Conservation (phyloP, 1,140 invertebrate species). For the Caenorhabditis brenneri region DNA sequence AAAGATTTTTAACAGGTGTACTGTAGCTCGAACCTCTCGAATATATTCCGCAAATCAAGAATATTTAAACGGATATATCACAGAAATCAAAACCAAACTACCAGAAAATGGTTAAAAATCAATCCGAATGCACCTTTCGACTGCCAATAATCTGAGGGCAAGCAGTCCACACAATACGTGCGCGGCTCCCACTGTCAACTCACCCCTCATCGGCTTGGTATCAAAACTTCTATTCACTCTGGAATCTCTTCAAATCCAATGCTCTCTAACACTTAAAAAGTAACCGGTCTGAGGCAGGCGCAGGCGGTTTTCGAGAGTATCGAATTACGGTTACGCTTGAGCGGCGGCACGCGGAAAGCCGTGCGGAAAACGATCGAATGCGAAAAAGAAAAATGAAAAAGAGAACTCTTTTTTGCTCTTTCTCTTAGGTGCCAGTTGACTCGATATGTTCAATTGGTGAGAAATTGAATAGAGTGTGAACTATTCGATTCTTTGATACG, state of each 20-base stretch:
- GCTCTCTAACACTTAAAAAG: background rate
- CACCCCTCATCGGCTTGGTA: background rate
- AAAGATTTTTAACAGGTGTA: too few species aligned
- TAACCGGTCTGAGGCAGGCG: conserved; percentile 12
- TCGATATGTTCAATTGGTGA: background rate
- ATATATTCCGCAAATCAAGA: too few species aligned
- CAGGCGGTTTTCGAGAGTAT: conserved; percentile 27
- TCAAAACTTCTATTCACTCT: conserved; percentile 18
- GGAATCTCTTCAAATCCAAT: background rate
- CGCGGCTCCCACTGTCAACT: conserved; percentile 32
- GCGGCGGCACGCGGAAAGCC: conserved; percentile 17
- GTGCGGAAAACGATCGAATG: background rate
- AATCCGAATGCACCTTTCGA: background rate
- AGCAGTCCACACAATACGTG: conserved; percentile 9
- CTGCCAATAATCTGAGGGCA: background rate
- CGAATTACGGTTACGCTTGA: conserved; percentile 33
- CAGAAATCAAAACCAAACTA: background rate
- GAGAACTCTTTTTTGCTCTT: background rate
- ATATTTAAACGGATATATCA: too few species aligned
- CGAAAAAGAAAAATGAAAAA: background rate
- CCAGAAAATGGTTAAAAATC: background rate
- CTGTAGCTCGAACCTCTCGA: too few species aligned
- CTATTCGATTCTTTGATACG: background rate
- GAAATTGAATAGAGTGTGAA: background rate
- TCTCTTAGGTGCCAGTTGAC: background rate